Evolutionary conservation across 1,140 invertebrate genomes (phyloP), one percentile per base, ranked within the genome.

Genomic region (Mamestra configurata): DNA sequence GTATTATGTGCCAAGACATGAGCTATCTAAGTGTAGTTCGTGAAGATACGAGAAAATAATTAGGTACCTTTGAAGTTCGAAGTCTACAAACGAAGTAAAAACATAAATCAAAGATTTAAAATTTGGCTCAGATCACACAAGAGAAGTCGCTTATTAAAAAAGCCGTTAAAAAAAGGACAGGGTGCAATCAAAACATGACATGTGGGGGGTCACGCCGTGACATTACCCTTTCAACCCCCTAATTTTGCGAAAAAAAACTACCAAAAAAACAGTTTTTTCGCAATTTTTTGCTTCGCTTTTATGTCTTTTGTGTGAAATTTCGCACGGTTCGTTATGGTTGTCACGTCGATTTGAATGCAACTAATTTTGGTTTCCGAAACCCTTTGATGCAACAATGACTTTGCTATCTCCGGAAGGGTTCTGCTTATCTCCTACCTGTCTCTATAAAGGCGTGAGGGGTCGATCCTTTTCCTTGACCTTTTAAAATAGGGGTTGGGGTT

Each of bases 251-350:
- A 71, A 76, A 57, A 76, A 18, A 40, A 1, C 5, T 61, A 18
- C 31, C n/a, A 35, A 82, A 68, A 22, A 22, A 8, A 0, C 31
- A 31, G 46, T 80, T 75, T 68, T 68, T 68, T 79, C 49, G 37
- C 43, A 15, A 61, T 77, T 83, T 84, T 89, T 90, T 85, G 82
- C 86, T 77, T 20, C 24, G n/a, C 13, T 83, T 87, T 86, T 84
- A 81, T 18, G 37, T 66, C 81, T n/a, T 84, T 91, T 91, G 89
- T 92, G 57, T 66, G 27, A 77, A 90, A 94, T 93, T 94, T 94
- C 93, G 91, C 93, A 94, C 93, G 93, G 92, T 94, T 89, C 79
- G 87, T 93, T 92, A 87, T 80, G 82, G 76, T 81, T 91, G 90
- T 87, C 88, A 89, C 77, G 76, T 70, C 79, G 81, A 90, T 91